These are phyloP conservation scores for Chalcosyrphus nemorum DNA, from an alignment of 2,888 invertebrate species.

Conservation along the genomic window DNA sequence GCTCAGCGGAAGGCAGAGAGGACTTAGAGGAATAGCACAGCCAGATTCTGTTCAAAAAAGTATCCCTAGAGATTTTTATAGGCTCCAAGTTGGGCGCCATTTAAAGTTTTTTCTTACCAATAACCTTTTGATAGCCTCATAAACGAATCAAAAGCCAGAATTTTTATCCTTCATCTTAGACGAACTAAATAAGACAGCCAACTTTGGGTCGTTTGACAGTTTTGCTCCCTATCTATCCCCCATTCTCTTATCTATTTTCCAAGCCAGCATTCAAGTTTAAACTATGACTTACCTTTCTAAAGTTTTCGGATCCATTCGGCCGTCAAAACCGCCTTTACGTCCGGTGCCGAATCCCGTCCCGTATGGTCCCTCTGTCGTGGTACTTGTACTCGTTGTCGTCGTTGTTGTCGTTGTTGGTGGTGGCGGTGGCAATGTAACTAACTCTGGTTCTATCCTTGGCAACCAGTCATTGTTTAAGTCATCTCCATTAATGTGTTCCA, in stretches of 20 bases:
- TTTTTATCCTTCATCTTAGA: too few species aligned
- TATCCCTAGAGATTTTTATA: neutral
- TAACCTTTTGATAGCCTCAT: neutral
- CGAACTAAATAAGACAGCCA: too few species aligned
- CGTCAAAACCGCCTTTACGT: conserved; percentile 54
- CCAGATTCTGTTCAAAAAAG: neutral
- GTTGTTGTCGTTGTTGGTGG: conserved; percentile 46
- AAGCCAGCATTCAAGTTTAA: too few species aligned
- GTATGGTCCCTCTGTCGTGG: conserved; percentile 58
- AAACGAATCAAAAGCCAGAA: neutral
- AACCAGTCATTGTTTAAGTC: conserved; percentile 61
- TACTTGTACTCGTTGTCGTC: conserved; percentile 49
- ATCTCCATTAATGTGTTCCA: conserved; percentile 62
- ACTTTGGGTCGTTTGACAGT: too few species aligned
- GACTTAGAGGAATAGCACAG: too few species aligned
- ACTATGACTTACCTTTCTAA: conserved; percentile 55
- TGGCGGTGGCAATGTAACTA: conserved; percentile 58
- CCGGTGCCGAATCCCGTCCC: conserved; percentile 23
- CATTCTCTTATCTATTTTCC: neutral
- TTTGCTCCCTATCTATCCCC: too few species aligned
- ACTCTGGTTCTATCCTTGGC: conserved; percentile 59
- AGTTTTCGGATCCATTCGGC: conserved; percentile 52
- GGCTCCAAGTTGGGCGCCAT: neutral
- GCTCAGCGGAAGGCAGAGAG: too few species aligned
- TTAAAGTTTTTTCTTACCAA: neutral